Conservation (phyloP, 30 jellyfish, hydroid and myxozoan genomes). For the Chrysaora quinquecirrha region DNA sequence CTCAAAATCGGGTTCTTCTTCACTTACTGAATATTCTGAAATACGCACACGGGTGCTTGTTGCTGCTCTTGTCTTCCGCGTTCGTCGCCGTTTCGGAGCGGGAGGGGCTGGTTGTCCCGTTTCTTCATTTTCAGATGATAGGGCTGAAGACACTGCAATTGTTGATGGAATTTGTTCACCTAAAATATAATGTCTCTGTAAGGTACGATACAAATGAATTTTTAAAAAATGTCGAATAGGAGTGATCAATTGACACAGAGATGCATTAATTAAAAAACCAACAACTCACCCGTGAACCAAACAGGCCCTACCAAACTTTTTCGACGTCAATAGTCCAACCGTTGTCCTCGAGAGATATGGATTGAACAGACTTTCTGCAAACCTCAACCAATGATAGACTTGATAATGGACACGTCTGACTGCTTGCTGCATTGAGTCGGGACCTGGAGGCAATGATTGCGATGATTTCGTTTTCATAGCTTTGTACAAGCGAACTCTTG, state of each 20-base stretch:
- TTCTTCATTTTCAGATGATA: slow-evolving; percentile 25
- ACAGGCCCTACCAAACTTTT: slow-evolving; percentile 27
- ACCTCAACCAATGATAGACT: slow-evolving; percentile 29
- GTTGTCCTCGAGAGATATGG: slow-evolving; percentile 46
- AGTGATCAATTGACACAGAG: slow-evolving; percentile 1
- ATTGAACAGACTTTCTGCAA: slow-evolving; percentile 43
- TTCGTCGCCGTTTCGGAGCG: slow-evolving; percentile 20
- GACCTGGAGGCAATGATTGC: slow-evolving; percentile 5
- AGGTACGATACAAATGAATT: background rate
- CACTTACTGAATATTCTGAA: slow-evolving; percentile 18
- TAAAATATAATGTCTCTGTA: no score
- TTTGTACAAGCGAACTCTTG: slow-evolving; percentile 20
- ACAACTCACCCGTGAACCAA: slow-evolving; percentile 46
- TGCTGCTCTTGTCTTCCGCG: slow-evolving; percentile 18
- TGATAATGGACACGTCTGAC: slow-evolving; percentile 25
- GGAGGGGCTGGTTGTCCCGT: slow-evolving; percentile 17
- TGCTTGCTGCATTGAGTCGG: slow-evolving; percentile 46
- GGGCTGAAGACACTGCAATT: slow-evolving; percentile 16
- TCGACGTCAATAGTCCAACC: slow-evolving; percentile 43
- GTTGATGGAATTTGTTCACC: slow-evolving; percentile 24
- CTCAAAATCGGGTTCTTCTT: slow-evolving; percentile 25
- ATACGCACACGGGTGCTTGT: slow-evolving; percentile 18
- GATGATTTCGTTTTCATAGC: slow-evolving; percentile 31
- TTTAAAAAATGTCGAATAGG: background rate
- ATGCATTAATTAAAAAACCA: background rate